phyloP scores from a whole-genome alignment of 2,113 vertebrate genomes.

The Picathartes gymnocephalus region DNA sequence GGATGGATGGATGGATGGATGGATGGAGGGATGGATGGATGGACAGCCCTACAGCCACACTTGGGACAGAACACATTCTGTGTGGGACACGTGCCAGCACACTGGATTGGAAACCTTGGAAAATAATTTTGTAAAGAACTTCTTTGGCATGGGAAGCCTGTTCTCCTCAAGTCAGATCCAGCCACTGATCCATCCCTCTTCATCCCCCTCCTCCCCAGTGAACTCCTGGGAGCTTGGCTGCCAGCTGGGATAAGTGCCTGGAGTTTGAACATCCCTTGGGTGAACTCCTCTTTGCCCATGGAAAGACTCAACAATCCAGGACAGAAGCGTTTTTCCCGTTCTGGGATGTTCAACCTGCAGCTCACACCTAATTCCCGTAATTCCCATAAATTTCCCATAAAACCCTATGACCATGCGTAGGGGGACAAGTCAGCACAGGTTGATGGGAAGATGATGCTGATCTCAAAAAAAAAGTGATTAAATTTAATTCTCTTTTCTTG shows the following conservation, averaged over 20 bases:
- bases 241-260: not conserved
- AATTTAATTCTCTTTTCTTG: not conserved
- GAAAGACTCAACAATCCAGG: not conserved
- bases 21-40: not conserved
- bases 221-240: not conserved
- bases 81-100: not conserved
- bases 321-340: fast-evolving
- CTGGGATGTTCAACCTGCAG: not conserved
- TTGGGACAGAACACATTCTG: fast-evolving
- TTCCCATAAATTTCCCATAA: not conserved
- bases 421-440: not conserved
- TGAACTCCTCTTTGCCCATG: not conserved
- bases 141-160: not conserved
- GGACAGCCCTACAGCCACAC: not conserved
- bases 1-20: too few relatives aligned
- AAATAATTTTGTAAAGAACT: not conserved
- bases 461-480: not conserved
- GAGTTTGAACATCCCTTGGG: not conserved
- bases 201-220: fast-evolving
- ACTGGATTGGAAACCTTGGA: not conserved
- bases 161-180: not conserved
- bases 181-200: not conserved
- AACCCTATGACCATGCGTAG: not conserved
- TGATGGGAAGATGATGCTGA: not conserved
- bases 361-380: not conserved